Conservation (phyloP, 2,113 vertebrate species). For the Chelonoidis abingdonii region DNA sequence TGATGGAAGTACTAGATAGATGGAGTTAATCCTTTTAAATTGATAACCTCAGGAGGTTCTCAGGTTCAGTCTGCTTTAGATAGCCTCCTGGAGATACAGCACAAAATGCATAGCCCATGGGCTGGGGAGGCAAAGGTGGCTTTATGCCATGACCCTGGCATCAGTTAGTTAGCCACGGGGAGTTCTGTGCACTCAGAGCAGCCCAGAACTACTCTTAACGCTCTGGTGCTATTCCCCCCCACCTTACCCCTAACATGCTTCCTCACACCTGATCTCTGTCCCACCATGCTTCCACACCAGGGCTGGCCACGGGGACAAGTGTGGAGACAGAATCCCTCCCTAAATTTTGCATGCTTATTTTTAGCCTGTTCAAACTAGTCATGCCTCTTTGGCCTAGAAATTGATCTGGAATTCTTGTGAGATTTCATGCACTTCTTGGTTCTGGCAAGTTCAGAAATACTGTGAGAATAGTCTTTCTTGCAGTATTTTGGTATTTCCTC, state of each 20-base stretch:
- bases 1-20: neutral
- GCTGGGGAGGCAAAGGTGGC: neutral
- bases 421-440: fast-evolving
- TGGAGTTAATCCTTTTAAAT: neutral
- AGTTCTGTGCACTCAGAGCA: neutral
- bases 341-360: neutral
- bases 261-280: neutral
- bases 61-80: neutral
- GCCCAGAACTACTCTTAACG: neutral
- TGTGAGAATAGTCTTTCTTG: neutral
- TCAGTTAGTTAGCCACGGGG: neutral
- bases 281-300: neutral
- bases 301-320: neutral
- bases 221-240: neutral
- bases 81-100: neutral
- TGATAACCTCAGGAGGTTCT: neutral
- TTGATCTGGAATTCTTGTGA: neutral
- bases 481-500: neutral
- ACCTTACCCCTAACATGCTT: neutral
- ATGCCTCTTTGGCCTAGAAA: neutral
- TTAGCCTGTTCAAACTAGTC: neutral
- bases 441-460: neutral
- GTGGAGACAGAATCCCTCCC: neutral
- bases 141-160: neutral
- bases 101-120: neutral